These are phyloP conservation scores for Melanotaenia boesemani DNA, from an alignment of 2,797 vertebrate species.

Conservation along the genomic window DNA sequence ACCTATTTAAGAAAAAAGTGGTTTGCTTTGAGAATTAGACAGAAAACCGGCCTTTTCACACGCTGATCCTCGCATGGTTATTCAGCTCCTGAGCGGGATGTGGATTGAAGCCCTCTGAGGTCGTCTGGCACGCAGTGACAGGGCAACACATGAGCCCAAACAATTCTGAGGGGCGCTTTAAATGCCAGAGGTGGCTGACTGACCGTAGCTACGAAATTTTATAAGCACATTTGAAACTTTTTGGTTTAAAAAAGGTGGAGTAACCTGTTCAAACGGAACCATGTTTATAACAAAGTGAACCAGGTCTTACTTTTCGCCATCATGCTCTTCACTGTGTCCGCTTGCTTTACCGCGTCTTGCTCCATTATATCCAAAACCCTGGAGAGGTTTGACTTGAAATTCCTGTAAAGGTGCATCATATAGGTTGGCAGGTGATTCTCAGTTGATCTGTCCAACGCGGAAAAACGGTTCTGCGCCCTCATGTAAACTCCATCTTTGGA, in stretches of 20 bases:
- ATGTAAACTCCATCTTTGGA: constrained; percentile 37
- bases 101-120: constrained; percentile 78
- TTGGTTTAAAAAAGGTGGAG: background rate
- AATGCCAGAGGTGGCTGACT: background rate
- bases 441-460: constrained; percentile 45
- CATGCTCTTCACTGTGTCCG: constrained; percentile 86
- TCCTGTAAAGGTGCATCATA: constrained; percentile 86
- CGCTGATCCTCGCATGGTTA: constrained; percentile 74
- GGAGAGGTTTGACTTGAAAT: constrained; percentile 76
- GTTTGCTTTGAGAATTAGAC: constrained; percentile 84
- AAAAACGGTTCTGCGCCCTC: constrained; percentile 30
- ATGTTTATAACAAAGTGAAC: background rate
- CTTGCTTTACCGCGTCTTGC: constrained; percentile 58
- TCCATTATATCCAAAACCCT: constrained; percentile 61
- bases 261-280: background rate
- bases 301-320: constrained; percentile 84
- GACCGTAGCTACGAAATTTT: background rate
- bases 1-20: constrained; percentile 72
- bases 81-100: constrained; percentile 72
- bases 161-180: constrained; percentile 16
- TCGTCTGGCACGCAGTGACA: constrained; percentile 81
- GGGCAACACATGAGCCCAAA: constrained; percentile 26
- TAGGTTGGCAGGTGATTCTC: constrained; percentile 78
- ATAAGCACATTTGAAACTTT: background rate
- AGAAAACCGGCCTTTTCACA: constrained; percentile 77